Conservation (phyloP, 2,113 vertebrate genomes). For the Microtus montanus region DNA sequence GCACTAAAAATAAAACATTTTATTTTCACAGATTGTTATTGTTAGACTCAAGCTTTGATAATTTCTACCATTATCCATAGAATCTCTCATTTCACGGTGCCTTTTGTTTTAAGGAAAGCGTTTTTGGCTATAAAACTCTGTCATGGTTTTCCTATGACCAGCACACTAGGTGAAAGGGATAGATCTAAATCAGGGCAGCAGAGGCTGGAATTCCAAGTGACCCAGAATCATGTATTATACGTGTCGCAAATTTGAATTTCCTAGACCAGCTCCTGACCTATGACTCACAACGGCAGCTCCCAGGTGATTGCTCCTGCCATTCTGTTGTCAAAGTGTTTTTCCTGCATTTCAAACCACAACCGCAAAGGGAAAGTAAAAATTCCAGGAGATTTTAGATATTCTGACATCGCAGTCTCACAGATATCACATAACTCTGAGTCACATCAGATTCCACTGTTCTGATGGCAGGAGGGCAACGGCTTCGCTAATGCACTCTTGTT, state of each 20-base stretch:
- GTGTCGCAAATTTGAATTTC: slow-evolving; percentile 64
- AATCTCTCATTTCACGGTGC: neutral
- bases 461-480: neutral
- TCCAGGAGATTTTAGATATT: slow-evolving; percentile 14
- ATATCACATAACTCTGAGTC: slow-evolving; percentile 31
- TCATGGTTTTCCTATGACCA: slow-evolving; percentile 55
- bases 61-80: neutral
- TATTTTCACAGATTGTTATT: slow-evolving; percentile 24
- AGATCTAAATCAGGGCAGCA: neutral
- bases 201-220: neutral
- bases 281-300: slow-evolving; percentile 73
- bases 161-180: slow-evolving; percentile 25
- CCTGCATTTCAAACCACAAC: slow-evolving; percentile 60
- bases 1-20: neutral
- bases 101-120: slow-evolving; percentile 5
- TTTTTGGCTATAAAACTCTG: neutral
- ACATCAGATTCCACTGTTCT: neutral
- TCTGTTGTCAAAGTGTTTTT: slow-evolving; percentile 58
- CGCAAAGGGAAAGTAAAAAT: slow-evolving; percentile 55
- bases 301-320: slow-evolving; percentile 70
- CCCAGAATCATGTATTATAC: neutral
- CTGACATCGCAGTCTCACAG: slow-evolving; percentile 56
- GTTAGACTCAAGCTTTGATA: neutral
- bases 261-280: slow-evolving; percentile 37
- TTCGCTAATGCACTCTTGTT: neutral